A percentile compares a stretch with the other conserved stretches of the same genome.
Evolutionary conservation across 2,113 vertebrate genomes (phyloP).

Genomic region (Anhinga anhinga): DNA sequence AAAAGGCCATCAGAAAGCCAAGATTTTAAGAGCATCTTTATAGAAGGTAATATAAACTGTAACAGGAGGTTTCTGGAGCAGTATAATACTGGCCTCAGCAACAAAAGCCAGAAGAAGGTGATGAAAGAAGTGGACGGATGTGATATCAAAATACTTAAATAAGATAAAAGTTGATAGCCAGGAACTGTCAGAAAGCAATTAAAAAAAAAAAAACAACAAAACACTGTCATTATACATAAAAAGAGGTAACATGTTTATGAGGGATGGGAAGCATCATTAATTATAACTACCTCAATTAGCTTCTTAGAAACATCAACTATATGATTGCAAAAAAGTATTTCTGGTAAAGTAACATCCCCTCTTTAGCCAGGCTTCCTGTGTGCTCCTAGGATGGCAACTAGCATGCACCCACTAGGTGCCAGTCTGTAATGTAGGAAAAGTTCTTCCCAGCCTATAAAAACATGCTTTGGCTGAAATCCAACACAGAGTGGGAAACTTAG

Average conservation of each 20-base stretch:
- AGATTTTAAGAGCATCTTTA: conserved; percentile 26
- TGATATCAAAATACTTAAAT: not conserved
- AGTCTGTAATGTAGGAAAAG: conserved; percentile 13
- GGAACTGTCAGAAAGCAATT: conserved; percentile 11
- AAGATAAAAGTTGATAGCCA: not conserved
- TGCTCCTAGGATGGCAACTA: not conserved
- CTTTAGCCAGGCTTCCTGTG: not conserved
- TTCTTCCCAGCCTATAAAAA: not conserved
- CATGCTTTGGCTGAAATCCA: conserved; percentile 24
- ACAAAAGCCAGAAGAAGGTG: not conserved
- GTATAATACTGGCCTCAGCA: not conserved
- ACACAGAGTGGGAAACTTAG: not conserved
- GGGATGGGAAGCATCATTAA: not conserved
- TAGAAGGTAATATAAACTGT: not conserved
- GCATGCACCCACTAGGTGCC: not conserved
- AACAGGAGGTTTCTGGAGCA: not conserved
- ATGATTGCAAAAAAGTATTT: not conserved
- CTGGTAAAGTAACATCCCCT: not conserved
- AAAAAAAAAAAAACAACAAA: not conserved
- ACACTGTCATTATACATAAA: not conserved
- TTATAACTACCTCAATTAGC: not conserved
- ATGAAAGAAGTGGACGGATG: conserved; percentile 3
- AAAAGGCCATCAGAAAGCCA: not conserved
- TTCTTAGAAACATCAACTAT: not conserved
- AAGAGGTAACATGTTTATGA: not conserved